phyloP scores from a whole-genome alignment of 2,797 vertebrate genomes.

The Benthosema pterotum region DNA sequence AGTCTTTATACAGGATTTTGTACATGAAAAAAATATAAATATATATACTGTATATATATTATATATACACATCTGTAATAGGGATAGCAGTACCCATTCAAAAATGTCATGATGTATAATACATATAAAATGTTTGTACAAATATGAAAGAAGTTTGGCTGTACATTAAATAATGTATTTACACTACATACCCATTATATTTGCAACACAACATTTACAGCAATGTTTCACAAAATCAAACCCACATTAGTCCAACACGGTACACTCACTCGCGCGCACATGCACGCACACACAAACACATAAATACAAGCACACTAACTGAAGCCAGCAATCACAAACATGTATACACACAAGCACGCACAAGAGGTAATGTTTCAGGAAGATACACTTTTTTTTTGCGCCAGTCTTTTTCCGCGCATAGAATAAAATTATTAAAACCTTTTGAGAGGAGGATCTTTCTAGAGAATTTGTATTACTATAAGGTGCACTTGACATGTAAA shows the following conservation, averaged over 20 bases:
- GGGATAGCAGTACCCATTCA: slow-evolving; percentile 79
- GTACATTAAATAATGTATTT: slow-evolving; percentile 84
- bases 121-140: slow-evolving; percentile 83
- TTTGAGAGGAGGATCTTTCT: slow-evolving; percentile 18
- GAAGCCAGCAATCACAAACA: slow-evolving; percentile 63
- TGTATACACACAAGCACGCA: slow-evolving; percentile 55
- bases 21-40: slow-evolving; percentile 85
- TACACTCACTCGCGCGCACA: slow-evolving; percentile 45
- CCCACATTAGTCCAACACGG: slow-evolving; percentile 46
- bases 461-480: slow-evolving; percentile 45
- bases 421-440: slow-evolving; percentile 43
- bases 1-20: slow-evolving; percentile 75
- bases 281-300: slow-evolving; percentile 44
- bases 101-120: slow-evolving; percentile 76
- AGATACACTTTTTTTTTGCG: slow-evolving; percentile 68
- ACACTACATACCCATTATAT: slow-evolving; percentile 71
- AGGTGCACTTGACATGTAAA: slow-evolving; percentile 67
- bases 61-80: slow-evolving; percentile 72
- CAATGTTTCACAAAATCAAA: slow-evolving; percentile 60
- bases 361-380: slow-evolving; percentile 74
- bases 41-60: slow-evolving; percentile 45
- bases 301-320: slow-evolving; percentile 61
- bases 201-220: slow-evolving; percentile 68
- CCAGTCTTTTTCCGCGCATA: slow-evolving; percentile 44
- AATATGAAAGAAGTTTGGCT: slow-evolving; percentile 82